phyloP scores from a whole-genome alignment of 2,797 vertebrate genomes.

The Triplophysa bombifrons region DNA sequence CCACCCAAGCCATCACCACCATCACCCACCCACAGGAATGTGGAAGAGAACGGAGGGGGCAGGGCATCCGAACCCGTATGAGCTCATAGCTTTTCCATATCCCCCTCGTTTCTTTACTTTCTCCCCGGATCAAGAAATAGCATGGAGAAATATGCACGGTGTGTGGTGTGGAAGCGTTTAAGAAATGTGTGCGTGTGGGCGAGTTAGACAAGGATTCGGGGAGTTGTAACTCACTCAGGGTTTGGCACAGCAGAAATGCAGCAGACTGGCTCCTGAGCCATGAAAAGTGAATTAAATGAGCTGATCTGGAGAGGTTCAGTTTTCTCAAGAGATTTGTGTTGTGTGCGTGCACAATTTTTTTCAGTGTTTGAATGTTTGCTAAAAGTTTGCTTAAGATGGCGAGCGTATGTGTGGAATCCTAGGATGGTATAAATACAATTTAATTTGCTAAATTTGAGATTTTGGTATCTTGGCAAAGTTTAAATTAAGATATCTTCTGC shows the following conservation, averaged over 20 bases:
- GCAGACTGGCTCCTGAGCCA: conserved; percentile 64
- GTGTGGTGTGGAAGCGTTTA: conserved; percentile 41
- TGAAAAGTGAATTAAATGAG: conserved; percentile 74
- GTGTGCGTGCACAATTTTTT: neutral
- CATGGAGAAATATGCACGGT: conserved; percentile 36
- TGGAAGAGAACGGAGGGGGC: conserved; percentile 60
- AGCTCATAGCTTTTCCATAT: conserved; percentile 59
- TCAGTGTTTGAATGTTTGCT: neutral
- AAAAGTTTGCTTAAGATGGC: neutral
- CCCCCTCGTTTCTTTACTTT: conserved; percentile 39
- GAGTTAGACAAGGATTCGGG: conserved; percentile 70
- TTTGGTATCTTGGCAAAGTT: neutral
- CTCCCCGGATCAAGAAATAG: conserved; percentile 32
- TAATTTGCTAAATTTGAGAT: neutral
- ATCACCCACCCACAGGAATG: conserved; percentile 70
- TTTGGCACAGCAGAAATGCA: conserved; percentile 70
- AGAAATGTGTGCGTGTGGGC: conserved; percentile 49
- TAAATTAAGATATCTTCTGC: neutral
- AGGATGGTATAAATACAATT: too few relatives aligned
- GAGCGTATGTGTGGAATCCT: neutral
- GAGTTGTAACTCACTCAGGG: conserved; percentile 73
- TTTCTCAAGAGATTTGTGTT: neutral
- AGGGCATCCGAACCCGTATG: conserved; percentile 55
- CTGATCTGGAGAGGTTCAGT: conserved; percentile 65
- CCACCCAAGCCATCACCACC: conserved; percentile 57